Percentiles rank a stretch among this genome's conserved stretches.
Evolutionary conservation across 2,888 invertebrate species (phyloP).

Genomic region (Rhagonycha fulva): DNA sequence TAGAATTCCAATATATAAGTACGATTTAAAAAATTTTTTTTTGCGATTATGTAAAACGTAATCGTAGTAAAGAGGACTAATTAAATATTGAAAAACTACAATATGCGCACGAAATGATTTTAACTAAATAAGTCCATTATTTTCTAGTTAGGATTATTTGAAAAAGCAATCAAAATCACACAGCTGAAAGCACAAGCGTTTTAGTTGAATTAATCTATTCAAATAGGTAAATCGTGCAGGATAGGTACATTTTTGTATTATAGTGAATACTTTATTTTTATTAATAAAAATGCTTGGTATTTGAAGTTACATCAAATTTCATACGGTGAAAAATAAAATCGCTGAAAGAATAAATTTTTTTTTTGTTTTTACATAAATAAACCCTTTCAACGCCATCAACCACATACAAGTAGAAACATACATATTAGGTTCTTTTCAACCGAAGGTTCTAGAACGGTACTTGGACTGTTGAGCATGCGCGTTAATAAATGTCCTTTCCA

Average conservation of each 20-base stretch:
- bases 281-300: background rate
- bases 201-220: constrained; percentile 39
- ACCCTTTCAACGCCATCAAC: background rate
- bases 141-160: constrained; percentile 30
- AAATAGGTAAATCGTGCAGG: background rate
- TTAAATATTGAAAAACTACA: background rate
- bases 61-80: background rate
- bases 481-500: no score
- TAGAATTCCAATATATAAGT: no score
- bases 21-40: no score
- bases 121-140: constrained; percentile 17
- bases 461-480: no score
- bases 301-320: background rate
- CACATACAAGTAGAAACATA: background rate
- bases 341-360: background rate
- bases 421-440: no score
- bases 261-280: background rate
- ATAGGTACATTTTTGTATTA: background rate
- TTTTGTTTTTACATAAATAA: background rate
- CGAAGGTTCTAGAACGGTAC: no score
- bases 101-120: background rate
- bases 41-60: no score
- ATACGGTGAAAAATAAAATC: background rate
- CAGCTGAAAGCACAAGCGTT: constrained; percentile 38
- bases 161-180: constrained; percentile 40